phyloP scores from a whole-genome alignment of 2,113 vertebrate genomes.

The Periophthalmus modestus region DNA sequence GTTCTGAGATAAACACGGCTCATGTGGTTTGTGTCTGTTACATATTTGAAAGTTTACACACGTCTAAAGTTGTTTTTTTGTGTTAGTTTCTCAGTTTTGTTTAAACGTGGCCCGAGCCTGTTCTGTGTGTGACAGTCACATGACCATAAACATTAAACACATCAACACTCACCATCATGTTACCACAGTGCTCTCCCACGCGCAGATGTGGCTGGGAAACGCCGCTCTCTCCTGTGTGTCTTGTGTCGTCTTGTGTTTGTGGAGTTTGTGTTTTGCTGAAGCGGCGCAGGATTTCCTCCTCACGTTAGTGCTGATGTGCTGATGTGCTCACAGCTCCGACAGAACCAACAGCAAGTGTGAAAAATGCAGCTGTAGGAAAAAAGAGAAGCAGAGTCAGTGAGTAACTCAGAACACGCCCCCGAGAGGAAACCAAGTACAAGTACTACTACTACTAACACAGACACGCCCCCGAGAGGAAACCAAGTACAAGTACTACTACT shows the following conservation, averaged over 20 bases:
- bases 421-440: slow-evolving; percentile 36
- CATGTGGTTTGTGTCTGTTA: too few relatives aligned
- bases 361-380: slow-evolving; percentile 65
- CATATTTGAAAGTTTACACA: too few relatives aligned
- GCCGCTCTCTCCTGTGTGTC: too few relatives aligned
- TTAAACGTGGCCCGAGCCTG: too few relatives aligned
- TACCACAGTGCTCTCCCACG: background rate
- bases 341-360: too few relatives aligned
- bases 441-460: too few relatives aligned
- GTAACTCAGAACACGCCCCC: slow-evolving; percentile 65
- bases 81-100: too few relatives aligned
- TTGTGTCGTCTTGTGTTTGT: background rate
- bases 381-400: slow-evolving; percentile 59
- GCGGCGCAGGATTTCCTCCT: slow-evolving; percentile 71
- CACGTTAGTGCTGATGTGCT: too few relatives aligned
- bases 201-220: slow-evolving; percentile 20
- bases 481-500: too few relatives aligned
- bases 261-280: slow-evolving; percentile 47
- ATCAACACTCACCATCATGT: slow-evolving; percentile 71
- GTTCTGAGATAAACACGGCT: too few relatives aligned
- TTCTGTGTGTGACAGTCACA: slow-evolving; percentile 39
- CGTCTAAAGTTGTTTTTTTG: too few relatives aligned
- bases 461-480: too few relatives aligned
- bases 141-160: slow-evolving; percentile 44
- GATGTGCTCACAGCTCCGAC: slow-evolving; percentile 62